Evolutionary conservation across 92 coral and sea anemone genomes (phyloP).

Genomic region (Siderastrea siderea): DNA sequence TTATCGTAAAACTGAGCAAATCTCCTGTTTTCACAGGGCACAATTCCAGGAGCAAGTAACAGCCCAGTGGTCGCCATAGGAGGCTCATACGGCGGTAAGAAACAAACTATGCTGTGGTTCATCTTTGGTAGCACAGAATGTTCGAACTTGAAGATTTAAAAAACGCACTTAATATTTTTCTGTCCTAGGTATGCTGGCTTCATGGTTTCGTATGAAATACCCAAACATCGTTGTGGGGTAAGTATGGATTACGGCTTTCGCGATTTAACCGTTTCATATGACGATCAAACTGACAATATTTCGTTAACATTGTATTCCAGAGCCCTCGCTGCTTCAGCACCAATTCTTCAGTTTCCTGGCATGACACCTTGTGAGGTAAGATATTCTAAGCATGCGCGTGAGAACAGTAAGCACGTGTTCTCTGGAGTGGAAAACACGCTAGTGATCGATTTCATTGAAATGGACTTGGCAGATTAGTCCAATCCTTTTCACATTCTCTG

Average conservation of each 20-base stretch:
- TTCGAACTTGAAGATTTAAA: too few species aligned
- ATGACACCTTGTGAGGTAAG: conserved; percentile 94
- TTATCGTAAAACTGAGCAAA: neutral
- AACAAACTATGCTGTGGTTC: neutral
- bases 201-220: conserved; percentile 98
- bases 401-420: neutral
- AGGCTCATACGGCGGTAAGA: conserved; percentile 96
- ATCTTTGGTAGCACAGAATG: neutral
- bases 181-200: conserved; percentile 92
- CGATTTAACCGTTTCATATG: too few species aligned
- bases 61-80: conserved; percentile 96
- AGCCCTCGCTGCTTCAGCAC: conserved; percentile 98
- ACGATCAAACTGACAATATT: neutral
- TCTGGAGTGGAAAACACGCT: too few species aligned
- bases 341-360: conserved; percentile 90
- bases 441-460: too few species aligned
- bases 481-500: neutral
- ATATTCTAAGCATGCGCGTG: neutral
- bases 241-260: neutral
- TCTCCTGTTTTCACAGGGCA: conserved; percentile 48
- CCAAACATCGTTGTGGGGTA: conserved; percentile 93
- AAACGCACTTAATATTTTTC: neutral
- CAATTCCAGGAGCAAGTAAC: conserved; percentile 83
- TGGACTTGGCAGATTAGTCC: too few species aligned
- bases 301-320: conserved; percentile 28